Evolutionary conservation across 2,888 invertebrate species (phyloP).

Genomic region (Hydrotaea cyrtoneurina): DNA sequence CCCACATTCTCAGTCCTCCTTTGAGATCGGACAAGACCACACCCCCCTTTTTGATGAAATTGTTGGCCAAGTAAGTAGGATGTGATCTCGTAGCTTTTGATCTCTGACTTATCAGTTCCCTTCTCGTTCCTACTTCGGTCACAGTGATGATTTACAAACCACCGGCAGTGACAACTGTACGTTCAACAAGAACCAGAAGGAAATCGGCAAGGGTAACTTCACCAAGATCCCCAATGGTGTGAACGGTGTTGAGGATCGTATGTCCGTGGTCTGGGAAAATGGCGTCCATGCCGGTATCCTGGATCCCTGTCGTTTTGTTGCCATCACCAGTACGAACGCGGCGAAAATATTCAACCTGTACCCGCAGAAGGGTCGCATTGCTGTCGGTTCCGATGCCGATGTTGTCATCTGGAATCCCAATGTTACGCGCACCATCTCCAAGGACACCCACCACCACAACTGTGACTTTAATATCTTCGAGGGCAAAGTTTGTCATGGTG

Average conservation of each 20-base stretch:
- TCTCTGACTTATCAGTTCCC: neutral
- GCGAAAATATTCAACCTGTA: slow-evolving; percentile 99
- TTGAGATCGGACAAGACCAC: slow-evolving; percentile 94
- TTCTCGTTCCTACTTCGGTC: neutral
- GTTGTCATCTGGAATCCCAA: slow-evolving; percentile 97
- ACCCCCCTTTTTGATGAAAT: slow-evolving; percentile 91
- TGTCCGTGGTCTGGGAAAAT: slow-evolving; percentile 98
- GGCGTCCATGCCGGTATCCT: slow-evolving; percentile 94
- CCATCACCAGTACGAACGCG: slow-evolving; percentile 96
- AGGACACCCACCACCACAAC: slow-evolving; percentile 94
- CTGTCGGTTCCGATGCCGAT: slow-evolving; percentile 97
- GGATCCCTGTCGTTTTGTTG: slow-evolving; percentile 96
- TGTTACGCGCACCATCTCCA: slow-evolving; percentile 92
- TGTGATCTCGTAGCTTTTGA: too few species aligned
- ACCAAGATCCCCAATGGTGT: slow-evolving; percentile 97
- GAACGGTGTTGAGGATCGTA: slow-evolving; percentile 98
- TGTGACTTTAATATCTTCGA: slow-evolving; percentile 99
- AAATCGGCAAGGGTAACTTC: slow-evolving; percentile 93
- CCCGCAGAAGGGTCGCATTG: slow-evolving; percentile 96
- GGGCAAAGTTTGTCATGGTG: slow-evolving; percentile 95
- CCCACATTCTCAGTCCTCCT: slow-evolving; percentile 96
- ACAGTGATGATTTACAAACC: slow-evolving; percentile 94
- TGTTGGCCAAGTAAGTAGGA: slow-evolving; percentile 93
- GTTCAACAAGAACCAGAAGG: slow-evolving; percentile 95
- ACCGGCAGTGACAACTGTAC: slow-evolving; percentile 99